Evolutionary conservation across 2,113 vertebrate species (phyloP).

Genomic region (Tragelaphus scriptus): DNA sequence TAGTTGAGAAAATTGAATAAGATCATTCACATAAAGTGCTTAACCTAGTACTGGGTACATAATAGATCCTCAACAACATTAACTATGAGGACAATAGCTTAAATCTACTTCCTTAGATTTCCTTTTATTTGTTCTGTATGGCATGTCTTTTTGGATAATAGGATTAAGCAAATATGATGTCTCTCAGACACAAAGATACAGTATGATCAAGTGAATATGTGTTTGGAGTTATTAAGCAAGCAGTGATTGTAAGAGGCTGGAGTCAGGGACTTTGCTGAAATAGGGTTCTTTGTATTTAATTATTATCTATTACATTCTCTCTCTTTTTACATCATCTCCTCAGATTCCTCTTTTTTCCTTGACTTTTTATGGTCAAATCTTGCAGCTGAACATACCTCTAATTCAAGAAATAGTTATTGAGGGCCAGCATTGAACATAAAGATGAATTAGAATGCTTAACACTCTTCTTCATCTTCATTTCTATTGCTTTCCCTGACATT

Average conservation of each 20-base stretch:
- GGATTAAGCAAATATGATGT: not conserved
- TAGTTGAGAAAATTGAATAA: not conserved
- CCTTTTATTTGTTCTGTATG: not conserved
- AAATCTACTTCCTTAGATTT: not conserved
- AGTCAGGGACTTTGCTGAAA: not conserved
- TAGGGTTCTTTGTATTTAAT: not conserved
- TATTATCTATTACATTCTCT: not conserved
- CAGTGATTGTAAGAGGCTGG: not conserved
- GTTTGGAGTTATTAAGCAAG: not conserved
- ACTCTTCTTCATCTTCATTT: not conserved
- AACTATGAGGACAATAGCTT: not conserved
- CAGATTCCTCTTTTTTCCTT: not conserved
- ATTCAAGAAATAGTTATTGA: not conserved
- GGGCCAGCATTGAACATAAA: not conserved
- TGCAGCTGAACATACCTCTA: not conserved
- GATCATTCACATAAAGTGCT: not conserved
- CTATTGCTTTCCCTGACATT: not conserved
- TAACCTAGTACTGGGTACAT: not conserved
- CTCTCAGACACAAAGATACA: not conserved
- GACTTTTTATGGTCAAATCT: not conserved
- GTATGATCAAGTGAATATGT: not conserved
- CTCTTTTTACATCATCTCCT: not conserved
- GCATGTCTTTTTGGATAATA: not conserved
- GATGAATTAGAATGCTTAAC: not conserved
- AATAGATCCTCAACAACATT: not conserved